Base-by-base conservation (phyloP, 2,113 vertebrate genomes). In the Psilopogon haemacephalus region DNA sequence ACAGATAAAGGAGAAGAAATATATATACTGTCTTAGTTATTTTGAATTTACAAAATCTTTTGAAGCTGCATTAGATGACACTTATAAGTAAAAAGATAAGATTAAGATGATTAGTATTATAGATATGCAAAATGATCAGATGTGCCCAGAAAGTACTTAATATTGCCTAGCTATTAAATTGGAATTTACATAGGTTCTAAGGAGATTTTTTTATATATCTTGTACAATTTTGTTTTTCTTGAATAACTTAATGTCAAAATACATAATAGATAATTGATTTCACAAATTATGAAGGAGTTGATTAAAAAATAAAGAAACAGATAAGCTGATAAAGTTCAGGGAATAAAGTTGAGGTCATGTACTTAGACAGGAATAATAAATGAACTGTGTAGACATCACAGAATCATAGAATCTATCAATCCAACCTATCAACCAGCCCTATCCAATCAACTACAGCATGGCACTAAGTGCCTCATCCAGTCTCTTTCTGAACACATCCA, bases 21-120 rank as follows among this genome's bases (percentile, higher is more conserved):
- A 1, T 65, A 71, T 75, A 78, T 20, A 14, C 27, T 42, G 9
- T 38, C 20, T 65, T 75, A 72, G n/a, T n/a, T 56, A 84, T 71
- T 94, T 65, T 78, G 67, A 89, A 62, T 84, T 93, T 89, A 86
- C 6, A 81, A 84, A 71, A 52, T 48, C 58, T 82, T 95, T 95
- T 79, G 70, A 89, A 95, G 32, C 15, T 65, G 14, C 12, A 56
- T 82, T 79, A 48, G 37, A 11, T 89, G 58, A 69, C 65, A 86
- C 15, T 50, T 71, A 28, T 15, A 76, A 80, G 44, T n/a, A 88
- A 92, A 92, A 88, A 74, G 16, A 59, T 74, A 71, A 74, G 42
- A 80, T 58, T 83, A 80, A n/a, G 42, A n/a, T 60, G 14, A 64
- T 90, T 60, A n/a, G 2, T 50, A 54, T 38, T 62, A 65, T 23